Base-by-base conservation (phyloP, 2,113 vertebrate genomes). In the Meleagris gallopavo region DNA sequence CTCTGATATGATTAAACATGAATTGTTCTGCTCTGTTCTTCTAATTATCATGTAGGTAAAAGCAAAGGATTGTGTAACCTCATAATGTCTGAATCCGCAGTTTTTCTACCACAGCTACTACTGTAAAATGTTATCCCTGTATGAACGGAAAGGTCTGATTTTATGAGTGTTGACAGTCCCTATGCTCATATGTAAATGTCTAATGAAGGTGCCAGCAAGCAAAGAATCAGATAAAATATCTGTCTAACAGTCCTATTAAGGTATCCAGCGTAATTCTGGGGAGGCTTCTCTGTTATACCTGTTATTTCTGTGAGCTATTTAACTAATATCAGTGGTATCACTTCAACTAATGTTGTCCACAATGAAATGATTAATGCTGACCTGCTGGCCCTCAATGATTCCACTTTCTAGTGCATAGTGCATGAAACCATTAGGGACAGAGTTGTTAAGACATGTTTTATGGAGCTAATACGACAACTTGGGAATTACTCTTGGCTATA, bases 1-100 rank as follows among this genome's bases (percentile, higher is more conserved):
- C 78, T 97, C 92, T 84, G 76, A 93, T 97, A 95, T 81, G 87
- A 94, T 92, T 29, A 94, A 97, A 94, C 81, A 93, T 79, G 77
- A 93, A 92, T 96, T 93, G 48, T 93, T 97, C 90, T 89, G 38
- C 67, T 88, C 65, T 89, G 30, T 95, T 92, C 38, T 91, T 93
- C 40, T 46, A 78, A 65, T 96, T 92, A 74, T 61, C 76, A 86
- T 92, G 73, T 81, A 91, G 82, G 77, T 86, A 96, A 67, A 87
- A 90, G 30, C 50, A 71, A 82, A 85, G 45, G 13, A 29, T 20
- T 41, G 32, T 11, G 25, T 17, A 46, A 71, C 9, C 11, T 76
- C 4, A 0, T 55, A 66, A 30, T 2, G 1, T 12, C 60, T 46
- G 40, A 77, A 77, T 77, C 79, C 54, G 14, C 4, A 18, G 30